These are phyloP conservation scores for Drosophila fungiperda DNA, from an alignment of 2,888 invertebrate species.

Conservation along the genomic window DNA sequence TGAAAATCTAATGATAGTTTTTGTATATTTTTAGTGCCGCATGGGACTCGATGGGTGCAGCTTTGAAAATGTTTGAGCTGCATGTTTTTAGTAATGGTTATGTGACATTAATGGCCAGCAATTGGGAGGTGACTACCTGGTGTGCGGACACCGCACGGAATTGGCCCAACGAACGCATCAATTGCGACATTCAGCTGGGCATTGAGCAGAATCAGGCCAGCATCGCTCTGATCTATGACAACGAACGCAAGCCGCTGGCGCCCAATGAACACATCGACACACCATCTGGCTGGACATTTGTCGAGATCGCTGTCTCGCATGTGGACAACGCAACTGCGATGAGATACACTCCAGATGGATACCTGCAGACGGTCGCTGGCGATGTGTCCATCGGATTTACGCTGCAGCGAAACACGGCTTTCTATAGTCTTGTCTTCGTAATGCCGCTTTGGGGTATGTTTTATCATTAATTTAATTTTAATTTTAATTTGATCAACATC, in stretches of 20 bases:
- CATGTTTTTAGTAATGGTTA: constrained; percentile 71
- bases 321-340: constrained; percentile 55
- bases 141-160: constrained; percentile 77
- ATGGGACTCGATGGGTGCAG: constrained; percentile 57
- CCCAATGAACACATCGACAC: constrained; percentile 72
- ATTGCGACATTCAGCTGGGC: constrained; percentile 79
- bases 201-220: constrained; percentile 45
- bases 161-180: constrained; percentile 83
- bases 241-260: constrained; percentile 52
- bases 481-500: too few species aligned
- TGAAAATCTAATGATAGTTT: not conserved
- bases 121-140: constrained; percentile 79
- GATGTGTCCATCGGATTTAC: constrained; percentile 75
- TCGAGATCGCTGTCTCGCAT: constrained; percentile 62
- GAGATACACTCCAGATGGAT: constrained; percentile 65
- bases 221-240: constrained; percentile 63
- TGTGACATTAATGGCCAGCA: constrained; percentile 66
- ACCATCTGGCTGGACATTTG: constrained; percentile 80
- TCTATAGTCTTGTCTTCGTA: constrained; percentile 80
- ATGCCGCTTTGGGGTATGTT: constrained; percentile 82
- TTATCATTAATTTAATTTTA: too few species aligned
- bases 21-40: constrained; percentile 61
- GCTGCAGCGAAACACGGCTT: constrained; percentile 77
- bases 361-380: constrained; percentile 69
- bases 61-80: constrained; percentile 60